Conservation (phyloP, 2,113 vertebrate genomes). For the Cheilinus undulatus region DNA sequence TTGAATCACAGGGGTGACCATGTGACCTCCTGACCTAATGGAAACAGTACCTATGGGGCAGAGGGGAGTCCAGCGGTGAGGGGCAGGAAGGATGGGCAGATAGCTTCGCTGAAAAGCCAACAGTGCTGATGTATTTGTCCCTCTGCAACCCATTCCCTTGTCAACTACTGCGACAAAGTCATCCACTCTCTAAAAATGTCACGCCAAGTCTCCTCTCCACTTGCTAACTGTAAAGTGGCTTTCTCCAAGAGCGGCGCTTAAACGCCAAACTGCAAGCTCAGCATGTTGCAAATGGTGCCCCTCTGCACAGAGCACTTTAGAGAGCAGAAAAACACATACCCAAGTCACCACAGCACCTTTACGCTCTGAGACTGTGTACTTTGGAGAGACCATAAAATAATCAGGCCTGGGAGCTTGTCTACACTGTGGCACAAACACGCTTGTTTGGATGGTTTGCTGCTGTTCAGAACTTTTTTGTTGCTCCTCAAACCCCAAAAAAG, state of each 20-base stretch:
- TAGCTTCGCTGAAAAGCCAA: conserved; percentile 17
- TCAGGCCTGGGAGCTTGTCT: conserved; percentile 26
- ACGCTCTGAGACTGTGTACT: conserved; percentile 58
- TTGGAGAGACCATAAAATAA: conserved; percentile 56
- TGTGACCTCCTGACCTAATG: conserved; percentile 43
- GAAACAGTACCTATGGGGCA: conserved; percentile 18
- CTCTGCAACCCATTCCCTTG: conserved; percentile 30
- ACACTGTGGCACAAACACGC: conserved; percentile 43
- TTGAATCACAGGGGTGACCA: conserved; percentile 62
- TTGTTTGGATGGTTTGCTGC: conserved; percentile 44
- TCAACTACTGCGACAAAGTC: conserved; percentile 62
- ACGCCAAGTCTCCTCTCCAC: conserved; percentile 45
- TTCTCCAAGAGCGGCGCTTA: conserved; percentile 57
- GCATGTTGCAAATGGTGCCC: conserved; percentile 79
- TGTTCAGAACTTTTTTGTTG: conserved; percentile 11
- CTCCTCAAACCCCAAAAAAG: conserved; percentile 3
- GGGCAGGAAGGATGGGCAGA: conserved; percentile 14
- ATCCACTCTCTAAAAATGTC: conserved; percentile 73
- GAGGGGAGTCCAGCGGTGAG: conserved; percentile 39
- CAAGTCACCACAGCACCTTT: conserved; percentile 43
- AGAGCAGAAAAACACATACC: conserved; percentile 46
- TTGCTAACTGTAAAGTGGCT: conserved; percentile 75
- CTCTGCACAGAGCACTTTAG: conserved; percentile 82
- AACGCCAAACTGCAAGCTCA: conserved; percentile 79
- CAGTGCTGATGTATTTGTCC: conserved; percentile 28